Conservation (phyloP, 2,888 invertebrate genomes). For the Netelia melanura region DNA sequence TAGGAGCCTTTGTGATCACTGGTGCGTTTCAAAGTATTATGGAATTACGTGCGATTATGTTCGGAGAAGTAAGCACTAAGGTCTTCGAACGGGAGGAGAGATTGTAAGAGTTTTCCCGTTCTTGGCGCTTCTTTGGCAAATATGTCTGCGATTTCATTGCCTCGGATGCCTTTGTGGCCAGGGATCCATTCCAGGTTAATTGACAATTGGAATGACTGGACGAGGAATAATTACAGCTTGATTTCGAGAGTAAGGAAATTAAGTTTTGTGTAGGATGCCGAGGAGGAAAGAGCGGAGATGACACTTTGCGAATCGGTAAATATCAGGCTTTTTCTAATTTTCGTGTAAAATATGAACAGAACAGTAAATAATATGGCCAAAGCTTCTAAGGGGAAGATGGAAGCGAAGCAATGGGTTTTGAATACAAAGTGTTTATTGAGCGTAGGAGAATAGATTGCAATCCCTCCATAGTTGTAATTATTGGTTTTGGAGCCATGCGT, state of each 20-base stretch:
- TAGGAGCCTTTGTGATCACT: neutral
- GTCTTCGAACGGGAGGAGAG: neutral
- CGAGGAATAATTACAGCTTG: neutral
- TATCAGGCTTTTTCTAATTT: neutral
- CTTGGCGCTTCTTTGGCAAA: neutral
- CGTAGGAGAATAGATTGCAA: no score
- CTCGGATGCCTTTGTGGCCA: neutral
- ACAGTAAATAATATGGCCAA: no score
- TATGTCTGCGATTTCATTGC: neutral
- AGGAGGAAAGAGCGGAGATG: neutral
- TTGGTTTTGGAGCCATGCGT: no score
- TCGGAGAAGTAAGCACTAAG: neutral
- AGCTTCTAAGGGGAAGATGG: no score
- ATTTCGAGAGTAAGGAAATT: conserved; percentile 11
- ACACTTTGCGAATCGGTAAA: conserved; percentile 33
- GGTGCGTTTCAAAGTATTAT: neutral
- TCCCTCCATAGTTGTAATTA: no score
- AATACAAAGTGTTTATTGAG: no score
- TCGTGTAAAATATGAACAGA: no score
- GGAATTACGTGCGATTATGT: neutral
- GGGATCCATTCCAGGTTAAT: neutral
- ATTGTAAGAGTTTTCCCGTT: neutral
- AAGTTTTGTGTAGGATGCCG: neutral
- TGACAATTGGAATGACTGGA: neutral
- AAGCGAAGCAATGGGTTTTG: no score